Percentiles rank a stretch among this genome's conserved stretches.
These are phyloP conservation scores for Hypotaenidia okinawae DNA, from an alignment of 2,797 vertebrate genomes.

Conservation along the genomic window DNA sequence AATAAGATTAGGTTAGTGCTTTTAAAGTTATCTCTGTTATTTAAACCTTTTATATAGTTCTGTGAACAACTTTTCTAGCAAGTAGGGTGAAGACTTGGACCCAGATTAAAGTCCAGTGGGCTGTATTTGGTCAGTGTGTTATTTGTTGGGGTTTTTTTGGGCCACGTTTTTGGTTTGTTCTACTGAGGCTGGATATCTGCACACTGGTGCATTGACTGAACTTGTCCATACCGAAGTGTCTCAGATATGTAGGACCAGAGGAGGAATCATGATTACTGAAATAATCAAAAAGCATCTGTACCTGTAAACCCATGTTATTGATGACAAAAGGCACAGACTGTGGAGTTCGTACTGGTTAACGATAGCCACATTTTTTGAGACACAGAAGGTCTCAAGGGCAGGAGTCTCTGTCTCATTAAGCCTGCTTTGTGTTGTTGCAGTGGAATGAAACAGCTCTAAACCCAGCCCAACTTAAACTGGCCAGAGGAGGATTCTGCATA, in stretches of 20 bases:
- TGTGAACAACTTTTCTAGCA: neutral
- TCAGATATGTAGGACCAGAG: neutral
- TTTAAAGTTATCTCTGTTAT: neutral
- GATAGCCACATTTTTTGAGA: neutral
- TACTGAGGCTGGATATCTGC: neutral
- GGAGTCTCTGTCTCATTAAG: neutral
- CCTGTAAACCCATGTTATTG: neutral
- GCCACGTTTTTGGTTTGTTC: neutral
- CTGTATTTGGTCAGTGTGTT: neutral
- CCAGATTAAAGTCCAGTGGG: neutral
- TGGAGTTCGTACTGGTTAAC: neutral
- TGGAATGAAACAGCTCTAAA: neutral
- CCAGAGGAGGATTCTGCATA: neutral
- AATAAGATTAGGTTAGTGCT: neutral
- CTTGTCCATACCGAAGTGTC: neutral
- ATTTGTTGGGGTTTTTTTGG: neutral
- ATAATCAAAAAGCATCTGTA: neutral
- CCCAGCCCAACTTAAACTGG: neutral
- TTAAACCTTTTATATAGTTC: neutral
- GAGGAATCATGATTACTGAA: neutral
- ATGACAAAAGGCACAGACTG: neutral
- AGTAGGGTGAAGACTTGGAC: neutral
- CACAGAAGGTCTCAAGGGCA: neutral
- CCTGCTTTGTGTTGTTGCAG: neutral
- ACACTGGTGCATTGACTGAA: neutral